Conservation (phyloP, 2,113 vertebrate genomes). For the Zosterops hypoxanthus region DNA sequence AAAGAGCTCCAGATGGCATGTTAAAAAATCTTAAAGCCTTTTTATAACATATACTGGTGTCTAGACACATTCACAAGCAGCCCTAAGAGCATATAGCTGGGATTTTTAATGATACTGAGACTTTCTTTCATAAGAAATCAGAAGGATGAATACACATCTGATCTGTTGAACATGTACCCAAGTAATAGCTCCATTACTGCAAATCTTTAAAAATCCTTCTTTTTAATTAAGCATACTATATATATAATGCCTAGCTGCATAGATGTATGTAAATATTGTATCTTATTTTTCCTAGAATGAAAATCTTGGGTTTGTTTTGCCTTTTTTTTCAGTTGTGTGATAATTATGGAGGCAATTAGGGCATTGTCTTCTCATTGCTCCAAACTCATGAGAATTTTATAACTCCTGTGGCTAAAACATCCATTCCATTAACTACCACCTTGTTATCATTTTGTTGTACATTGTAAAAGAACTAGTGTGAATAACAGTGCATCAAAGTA, state of each 20-base stretch:
- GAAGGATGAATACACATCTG: neutral
- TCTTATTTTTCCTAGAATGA: neutral
- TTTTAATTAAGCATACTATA: neutral
- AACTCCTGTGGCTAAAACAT: neutral
- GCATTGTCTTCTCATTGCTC: neutral
- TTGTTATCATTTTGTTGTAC: neutral
- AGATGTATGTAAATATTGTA: neutral
- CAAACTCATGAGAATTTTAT: neutral
- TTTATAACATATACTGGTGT: neutral
- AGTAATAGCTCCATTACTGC: neutral
- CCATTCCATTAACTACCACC: neutral
- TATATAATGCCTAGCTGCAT: neutral
- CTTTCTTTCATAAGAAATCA: neutral
- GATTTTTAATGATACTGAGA: neutral
- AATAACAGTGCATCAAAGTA: conserved; percentile 27
- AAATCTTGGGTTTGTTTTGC: neutral
- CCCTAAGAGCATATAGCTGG: neutral
- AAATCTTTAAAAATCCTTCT: neutral
- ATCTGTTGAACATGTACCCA: neutral
- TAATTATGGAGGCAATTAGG: neutral
- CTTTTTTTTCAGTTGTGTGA: neutral
- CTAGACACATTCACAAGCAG: neutral
- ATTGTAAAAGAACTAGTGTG: neutral
- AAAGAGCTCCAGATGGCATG: neutral
- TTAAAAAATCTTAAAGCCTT: neutral